These are phyloP conservation scores for Xiphophorus hellerii DNA, from an alignment of 2,113 vertebrate species.

Conservation along the genomic window DNA sequence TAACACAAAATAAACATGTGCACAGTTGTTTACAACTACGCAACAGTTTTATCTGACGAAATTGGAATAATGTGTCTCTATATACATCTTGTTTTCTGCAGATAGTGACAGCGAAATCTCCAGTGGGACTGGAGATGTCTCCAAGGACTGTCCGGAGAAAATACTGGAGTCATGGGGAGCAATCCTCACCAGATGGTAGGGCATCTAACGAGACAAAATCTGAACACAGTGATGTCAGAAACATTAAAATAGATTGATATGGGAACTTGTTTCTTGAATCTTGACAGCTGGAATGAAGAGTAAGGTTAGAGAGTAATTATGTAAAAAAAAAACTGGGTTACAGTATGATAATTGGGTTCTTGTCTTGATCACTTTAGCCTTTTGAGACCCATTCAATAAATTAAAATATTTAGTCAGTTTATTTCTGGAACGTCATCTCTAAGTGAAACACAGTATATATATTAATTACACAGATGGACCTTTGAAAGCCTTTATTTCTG, in stretches of 20 bases:
- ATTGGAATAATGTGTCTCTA: not conserved
- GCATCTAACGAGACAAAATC: not conserved
- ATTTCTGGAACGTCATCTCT: no score
- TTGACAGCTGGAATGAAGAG: not conserved
- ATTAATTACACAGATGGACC: no score
- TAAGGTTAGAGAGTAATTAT: not conserved
- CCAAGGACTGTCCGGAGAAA: slow-evolving; percentile 98
- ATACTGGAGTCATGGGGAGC: slow-evolving; percentile 97
- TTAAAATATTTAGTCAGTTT: no score
- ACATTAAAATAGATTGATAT: not conserved
- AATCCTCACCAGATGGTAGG: slow-evolving; percentile 92
- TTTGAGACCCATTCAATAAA: not conserved
- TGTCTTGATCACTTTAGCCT: not conserved
- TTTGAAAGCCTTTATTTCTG: no score
- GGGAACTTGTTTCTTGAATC: not conserved
- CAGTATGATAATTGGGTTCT: not conserved
- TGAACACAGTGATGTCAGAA: not conserved
- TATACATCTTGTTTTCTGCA: slow-evolving; percentile 64
- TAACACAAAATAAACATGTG: not conserved
- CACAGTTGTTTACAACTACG: not conserved
- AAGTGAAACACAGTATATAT: no score
- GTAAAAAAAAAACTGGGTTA: not conserved
- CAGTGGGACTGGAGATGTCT: slow-evolving; percentile 97
- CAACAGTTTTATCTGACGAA: not conserved
- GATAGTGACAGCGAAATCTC: slow-evolving; percentile 97